Percentiles rank a stretch among this genome's conserved stretches.
These are phyloP conservation scores for Scrobipalpa atriplicella DNA, from an alignment of 2,888 invertebrate species.

Conservation along the genomic window DNA sequence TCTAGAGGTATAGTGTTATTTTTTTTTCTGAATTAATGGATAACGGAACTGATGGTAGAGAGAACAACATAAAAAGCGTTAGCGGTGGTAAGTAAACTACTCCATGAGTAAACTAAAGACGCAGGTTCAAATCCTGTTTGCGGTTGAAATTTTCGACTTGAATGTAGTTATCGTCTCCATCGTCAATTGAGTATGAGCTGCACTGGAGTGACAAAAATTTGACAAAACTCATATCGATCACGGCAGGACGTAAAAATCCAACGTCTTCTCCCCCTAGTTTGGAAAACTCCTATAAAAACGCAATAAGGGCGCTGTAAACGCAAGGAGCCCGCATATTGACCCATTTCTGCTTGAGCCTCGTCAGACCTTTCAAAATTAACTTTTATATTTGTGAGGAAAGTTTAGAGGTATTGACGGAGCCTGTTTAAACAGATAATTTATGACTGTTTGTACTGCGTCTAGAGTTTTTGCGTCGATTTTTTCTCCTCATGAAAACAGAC, in stretches of 20 bases:
- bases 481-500: not conserved
- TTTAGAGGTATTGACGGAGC: slow-evolving; percentile 11
- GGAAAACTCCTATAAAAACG: slow-evolving; percentile 27
- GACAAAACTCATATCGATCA: slow-evolving; percentile 19
- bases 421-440: slow-evolving; percentile 26
- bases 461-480: not conserved
- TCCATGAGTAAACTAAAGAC: no score
- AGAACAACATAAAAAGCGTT: no score
- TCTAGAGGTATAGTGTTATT: no score
- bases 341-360: slow-evolving; percentile 48
- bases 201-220: not conserved
- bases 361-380: slow-evolving; percentile 29
- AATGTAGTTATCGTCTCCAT: not conserved
- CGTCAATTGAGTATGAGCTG: no score
- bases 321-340: slow-evolving; percentile 44
- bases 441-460: not conserved
- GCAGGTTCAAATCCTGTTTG: no score
- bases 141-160: no score
- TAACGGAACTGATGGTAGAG: no score
- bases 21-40: no score
- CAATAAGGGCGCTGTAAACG: slow-evolving; percentile 30
- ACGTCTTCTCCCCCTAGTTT: slow-evolving; percentile 16
- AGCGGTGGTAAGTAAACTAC: no score
- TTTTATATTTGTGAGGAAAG: slow-evolving; percentile 30
- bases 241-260: slow-evolving; percentile 4